These are phyloP conservation scores for Macquaria australasica DNA, from an alignment of 2,113 vertebrate genomes.

Conservation along the genomic window DNA sequence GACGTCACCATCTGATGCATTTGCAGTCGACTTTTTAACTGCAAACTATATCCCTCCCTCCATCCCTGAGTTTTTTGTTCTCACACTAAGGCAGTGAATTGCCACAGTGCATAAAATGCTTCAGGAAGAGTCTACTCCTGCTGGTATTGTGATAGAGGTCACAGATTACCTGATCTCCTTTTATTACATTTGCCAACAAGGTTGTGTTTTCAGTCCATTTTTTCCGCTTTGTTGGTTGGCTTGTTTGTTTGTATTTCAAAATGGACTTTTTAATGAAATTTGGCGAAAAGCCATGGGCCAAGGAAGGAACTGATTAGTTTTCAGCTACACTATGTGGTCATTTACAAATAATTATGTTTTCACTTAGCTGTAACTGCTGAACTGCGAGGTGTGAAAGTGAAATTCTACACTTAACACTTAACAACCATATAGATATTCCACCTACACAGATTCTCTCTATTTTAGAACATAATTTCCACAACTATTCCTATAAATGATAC, in stretches of 20 bases:
- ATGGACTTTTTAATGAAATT: slow-evolving; percentile 18
- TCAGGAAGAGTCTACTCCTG: not conserved
- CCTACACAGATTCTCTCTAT: not conserved
- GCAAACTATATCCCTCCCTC: not conserved
- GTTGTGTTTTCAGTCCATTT: slow-evolving; percentile 23
- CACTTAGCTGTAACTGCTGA: not conserved
- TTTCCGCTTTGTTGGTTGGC: not conserved
- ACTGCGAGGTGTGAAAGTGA: not conserved
- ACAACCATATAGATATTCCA: not conserved
- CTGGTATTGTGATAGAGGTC: not conserved
- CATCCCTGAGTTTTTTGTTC: not conserved
- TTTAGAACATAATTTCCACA: not conserved
- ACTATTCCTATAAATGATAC: not conserved
- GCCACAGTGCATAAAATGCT: not conserved
- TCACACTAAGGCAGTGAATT: not conserved
- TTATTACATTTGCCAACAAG: slow-evolving; percentile 18
- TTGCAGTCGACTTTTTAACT: not conserved
- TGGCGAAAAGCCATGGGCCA: slow-evolving; percentile 5
- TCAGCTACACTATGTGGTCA: not conserved
- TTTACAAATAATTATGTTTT: slow-evolving; percentile 16
- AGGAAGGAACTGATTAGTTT: not conserved
- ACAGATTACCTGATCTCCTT: not conserved
- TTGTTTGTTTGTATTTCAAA: not conserved
- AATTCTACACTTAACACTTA: not conserved
- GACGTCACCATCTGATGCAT: not conserved